A percentile compares a stretch with the other conserved stretches of the same genome.
These are phyloP conservation scores for Amniataba percoides DNA, from an alignment of 2,797 vertebrate genomes.

Conservation along the genomic window DNA sequence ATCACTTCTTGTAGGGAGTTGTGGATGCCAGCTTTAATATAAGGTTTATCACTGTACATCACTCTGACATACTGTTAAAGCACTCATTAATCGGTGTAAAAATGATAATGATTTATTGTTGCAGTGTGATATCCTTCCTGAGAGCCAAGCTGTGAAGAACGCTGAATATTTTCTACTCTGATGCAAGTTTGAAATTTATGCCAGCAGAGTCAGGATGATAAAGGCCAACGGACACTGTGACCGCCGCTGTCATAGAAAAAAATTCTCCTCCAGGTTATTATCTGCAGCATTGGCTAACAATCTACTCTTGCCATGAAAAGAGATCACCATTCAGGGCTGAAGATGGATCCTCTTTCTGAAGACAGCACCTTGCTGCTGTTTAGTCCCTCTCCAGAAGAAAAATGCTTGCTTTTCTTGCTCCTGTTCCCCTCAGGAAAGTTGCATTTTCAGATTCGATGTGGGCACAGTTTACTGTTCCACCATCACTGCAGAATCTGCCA, in stretches of 20 bases:
- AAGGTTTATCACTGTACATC: not conserved
- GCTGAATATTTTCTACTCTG: constrained; percentile 13
- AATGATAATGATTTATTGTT: not conserved
- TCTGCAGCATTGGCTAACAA: not conserved
- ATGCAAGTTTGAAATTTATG: not conserved
- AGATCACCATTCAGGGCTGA: not conserved
- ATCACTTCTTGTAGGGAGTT: not conserved
- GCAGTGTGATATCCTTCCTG: not conserved
- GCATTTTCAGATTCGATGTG: constrained; percentile 7
- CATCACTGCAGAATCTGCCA: not conserved
- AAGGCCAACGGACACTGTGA: not conserved
- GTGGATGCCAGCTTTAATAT: not conserved
- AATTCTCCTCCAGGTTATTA: not conserved
- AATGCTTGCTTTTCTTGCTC: not conserved
- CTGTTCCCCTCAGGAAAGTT: not conserved
- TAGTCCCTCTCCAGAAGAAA: not conserved
- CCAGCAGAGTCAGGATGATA: not conserved
- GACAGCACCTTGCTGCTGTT: not conserved
- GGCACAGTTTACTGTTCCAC: not conserved
- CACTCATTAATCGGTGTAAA: not conserved
- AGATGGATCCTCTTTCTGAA: not conserved
- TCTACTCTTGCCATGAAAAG: not conserved
- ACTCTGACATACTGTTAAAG: not conserved
- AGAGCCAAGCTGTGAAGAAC: not conserved
- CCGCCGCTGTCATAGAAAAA: not conserved